These are phyloP conservation scores for Heliconius hewitsoni DNA, from an alignment of 1,140 invertebrate species.

Conservation along the genomic window DNA sequence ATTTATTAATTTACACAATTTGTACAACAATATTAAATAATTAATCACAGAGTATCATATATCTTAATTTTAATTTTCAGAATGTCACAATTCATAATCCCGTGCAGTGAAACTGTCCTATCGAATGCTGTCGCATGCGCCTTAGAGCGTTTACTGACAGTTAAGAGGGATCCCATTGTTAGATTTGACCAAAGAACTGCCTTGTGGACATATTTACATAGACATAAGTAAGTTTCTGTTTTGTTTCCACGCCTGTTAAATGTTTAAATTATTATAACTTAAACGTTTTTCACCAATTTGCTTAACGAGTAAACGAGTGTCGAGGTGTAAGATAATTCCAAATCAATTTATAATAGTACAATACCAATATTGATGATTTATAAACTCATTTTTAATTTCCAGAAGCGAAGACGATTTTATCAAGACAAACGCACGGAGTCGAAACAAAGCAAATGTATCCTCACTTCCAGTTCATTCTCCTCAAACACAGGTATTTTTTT, in stretches of 20 bases:
- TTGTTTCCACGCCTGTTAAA: too few relatives aligned
- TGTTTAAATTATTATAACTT: too few relatives aligned
- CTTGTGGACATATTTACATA: slow-evolving; percentile 71
- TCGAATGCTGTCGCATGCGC: slow-evolving; percentile 56
- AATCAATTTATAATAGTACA: too few relatives aligned
- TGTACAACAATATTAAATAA: too few relatives aligned
- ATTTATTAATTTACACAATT: too few relatives aligned
- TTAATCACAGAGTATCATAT: too few relatives aligned
- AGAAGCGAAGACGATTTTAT: slow-evolving; percentile 71
- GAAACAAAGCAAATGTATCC: slow-evolving; percentile 37
- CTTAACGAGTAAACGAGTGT: not conserved
- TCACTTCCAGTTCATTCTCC: slow-evolving; percentile 38
- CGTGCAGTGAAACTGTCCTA: slow-evolving; percentile 63
- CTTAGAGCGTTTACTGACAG: slow-evolving; percentile 58
- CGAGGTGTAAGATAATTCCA: too few relatives aligned
- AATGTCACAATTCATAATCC: slow-evolving; percentile 73
- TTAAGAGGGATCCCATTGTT: slow-evolving; percentile 69
- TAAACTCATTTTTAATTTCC: slow-evolving; percentile 4
- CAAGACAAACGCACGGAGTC: slow-evolving; percentile 48
- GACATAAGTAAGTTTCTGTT: slow-evolving; percentile 40
- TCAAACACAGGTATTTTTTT: slow-evolving; percentile 44
- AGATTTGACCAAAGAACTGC: slow-evolving; percentile 67
- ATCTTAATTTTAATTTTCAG: slow-evolving; percentile 40
- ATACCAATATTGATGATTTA: too few relatives aligned
- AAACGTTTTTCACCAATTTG: too few relatives aligned